These are phyloP conservation scores for Psittacus erithacus DNA, from an alignment of 2,113 vertebrate species.

Conservation along the genomic window DNA sequence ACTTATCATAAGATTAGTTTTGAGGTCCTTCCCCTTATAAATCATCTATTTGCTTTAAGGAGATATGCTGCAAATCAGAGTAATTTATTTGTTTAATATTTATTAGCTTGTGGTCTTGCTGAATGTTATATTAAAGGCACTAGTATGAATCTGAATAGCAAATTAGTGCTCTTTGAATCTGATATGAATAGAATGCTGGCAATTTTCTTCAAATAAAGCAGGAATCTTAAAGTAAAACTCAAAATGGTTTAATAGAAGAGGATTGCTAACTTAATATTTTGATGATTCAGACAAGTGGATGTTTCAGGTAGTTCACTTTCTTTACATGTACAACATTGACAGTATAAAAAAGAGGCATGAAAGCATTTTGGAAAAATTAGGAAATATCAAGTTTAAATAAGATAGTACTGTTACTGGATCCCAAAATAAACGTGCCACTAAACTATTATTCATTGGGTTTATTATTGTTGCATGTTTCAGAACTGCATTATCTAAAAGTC, in stretches of 20 bases:
- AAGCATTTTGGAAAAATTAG: neutral
- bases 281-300: neutral
- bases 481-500: neutral
- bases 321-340: neutral
- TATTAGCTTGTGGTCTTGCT: neutral
- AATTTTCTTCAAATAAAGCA: slow-evolving; percentile 16
- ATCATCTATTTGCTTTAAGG: neutral
- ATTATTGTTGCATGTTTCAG: neutral
- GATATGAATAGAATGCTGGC: neutral
- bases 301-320: neutral
- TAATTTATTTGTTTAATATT: slow-evolving; percentile 29
- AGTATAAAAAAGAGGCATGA: neutral
- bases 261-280: slow-evolving; percentile 3
- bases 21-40: neutral
- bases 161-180: neutral
- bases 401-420: neutral
- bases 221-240: slow-evolving; percentile 30
- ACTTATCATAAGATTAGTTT: neutral
- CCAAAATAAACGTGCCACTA: neutral
- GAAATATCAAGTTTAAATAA: slow-evolving; percentile 13
- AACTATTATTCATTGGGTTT: slow-evolving; percentile 20
- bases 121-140: neutral
- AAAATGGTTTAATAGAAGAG: neutral
- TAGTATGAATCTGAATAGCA: neutral
- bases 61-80: neutral